Percentiles rank a stretch among this genome's conserved stretches.
These are phyloP conservation scores for Dicrurus megarhynchus DNA, from an alignment of 2,113 vertebrate species.

Conservation along the genomic window DNA sequence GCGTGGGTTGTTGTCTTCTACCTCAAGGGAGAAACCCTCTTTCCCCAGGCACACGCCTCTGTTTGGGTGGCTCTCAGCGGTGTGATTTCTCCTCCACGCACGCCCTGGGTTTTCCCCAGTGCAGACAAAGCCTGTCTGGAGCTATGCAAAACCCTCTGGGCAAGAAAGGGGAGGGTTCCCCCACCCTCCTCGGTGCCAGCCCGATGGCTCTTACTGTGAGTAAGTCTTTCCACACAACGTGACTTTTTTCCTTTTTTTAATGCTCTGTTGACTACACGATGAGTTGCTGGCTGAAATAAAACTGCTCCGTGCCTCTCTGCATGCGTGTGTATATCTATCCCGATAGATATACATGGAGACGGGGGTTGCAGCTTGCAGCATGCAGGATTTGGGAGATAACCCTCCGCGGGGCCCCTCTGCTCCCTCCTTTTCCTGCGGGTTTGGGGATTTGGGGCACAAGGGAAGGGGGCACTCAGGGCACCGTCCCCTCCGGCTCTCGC, in stretches of 20 bases:
- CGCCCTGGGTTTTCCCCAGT: background rate
- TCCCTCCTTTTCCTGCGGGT: background rate
- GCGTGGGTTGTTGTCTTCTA: background rate
- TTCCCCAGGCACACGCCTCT: background rate
- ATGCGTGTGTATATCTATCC: conserved; percentile 48
- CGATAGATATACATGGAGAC: conserved; percentile 34
- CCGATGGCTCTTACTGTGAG: background rate
- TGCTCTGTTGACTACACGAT: background rate
- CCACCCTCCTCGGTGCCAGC: background rate
- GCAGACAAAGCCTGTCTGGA: background rate
- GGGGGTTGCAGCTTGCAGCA: background rate
- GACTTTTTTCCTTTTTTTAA: conserved; percentile 29
- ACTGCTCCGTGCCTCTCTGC: conserved; percentile 16
- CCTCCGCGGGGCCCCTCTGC: accelerated
- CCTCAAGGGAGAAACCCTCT: conserved; percentile 19
- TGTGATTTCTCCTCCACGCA: background rate
- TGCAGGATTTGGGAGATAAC: background rate
- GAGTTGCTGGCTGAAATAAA: conserved; percentile 57
- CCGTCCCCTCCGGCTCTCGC: background rate
- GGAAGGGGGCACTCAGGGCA: accelerated
- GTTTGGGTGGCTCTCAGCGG: background rate
- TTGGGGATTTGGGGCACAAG: background rate
- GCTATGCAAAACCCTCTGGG: conserved; percentile 34
- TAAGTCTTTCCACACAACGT: background rate
- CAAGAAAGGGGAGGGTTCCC: background rate